These are phyloP conservation scores for Drosophila setifemur DNA, from an alignment of 1,140 invertebrate genomes.

Conservation along the genomic window DNA sequence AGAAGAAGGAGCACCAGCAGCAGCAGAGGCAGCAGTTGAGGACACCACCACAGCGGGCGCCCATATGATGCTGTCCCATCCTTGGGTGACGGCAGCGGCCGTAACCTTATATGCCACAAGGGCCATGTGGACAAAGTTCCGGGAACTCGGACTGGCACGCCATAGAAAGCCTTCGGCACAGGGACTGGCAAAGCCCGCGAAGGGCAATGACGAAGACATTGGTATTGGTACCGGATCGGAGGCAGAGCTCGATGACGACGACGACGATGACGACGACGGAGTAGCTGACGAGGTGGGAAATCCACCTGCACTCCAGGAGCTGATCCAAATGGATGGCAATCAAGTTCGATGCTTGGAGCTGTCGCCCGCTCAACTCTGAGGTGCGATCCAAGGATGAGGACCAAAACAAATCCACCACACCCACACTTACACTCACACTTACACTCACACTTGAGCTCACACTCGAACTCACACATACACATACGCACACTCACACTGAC, in stretches of 20 bases:
- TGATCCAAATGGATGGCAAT: too few species aligned
- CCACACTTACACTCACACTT: too few species aligned
- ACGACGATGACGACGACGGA: too few species aligned
- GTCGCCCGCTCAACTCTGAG: too few species aligned
- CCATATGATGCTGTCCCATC: background rate
- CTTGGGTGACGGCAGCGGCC: constrained; percentile 22
- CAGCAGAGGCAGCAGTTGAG: background rate
- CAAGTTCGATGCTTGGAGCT: background rate
- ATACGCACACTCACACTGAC: too few species aligned
- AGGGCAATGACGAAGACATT: background rate
- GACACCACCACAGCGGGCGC: constrained; percentile 9
- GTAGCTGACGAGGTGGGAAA: background rate
- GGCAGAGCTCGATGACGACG: background rate
- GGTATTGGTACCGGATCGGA: background rate
- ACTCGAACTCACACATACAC: too few species aligned
- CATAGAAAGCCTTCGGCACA: background rate
- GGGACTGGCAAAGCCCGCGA: background rate
- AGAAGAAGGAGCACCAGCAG: background rate
- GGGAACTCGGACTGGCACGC: background rate
- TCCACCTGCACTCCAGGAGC: too few species aligned
- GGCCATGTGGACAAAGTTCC: constrained; percentile 38
- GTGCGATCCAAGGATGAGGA: background rate
- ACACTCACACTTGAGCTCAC: too few species aligned
- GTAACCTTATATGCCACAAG: constrained; percentile 26
- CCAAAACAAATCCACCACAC: too few species aligned